These are phyloP conservation scores for Chiloscyllium punctatum DNA, from an alignment of 2,797 vertebrate genomes.

Conservation along the genomic window DNA sequence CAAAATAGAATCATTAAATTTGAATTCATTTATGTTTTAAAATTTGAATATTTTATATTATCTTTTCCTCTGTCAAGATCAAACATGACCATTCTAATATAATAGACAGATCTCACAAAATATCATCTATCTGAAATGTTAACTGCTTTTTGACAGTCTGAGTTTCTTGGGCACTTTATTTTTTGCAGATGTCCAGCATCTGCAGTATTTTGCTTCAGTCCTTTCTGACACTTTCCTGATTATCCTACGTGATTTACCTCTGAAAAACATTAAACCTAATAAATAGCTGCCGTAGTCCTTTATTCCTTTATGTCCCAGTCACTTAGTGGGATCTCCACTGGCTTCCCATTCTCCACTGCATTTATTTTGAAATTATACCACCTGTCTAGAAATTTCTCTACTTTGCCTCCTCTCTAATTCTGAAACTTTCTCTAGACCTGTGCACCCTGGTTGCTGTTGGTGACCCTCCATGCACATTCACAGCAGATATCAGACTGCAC, in stretches of 20 bases:
- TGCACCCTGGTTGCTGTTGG: background rate
- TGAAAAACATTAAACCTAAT: no score
- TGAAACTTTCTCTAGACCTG: background rate
- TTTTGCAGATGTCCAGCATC: no score
- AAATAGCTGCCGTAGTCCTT: no score
- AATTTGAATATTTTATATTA: background rate
- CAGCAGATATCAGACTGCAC: background rate
- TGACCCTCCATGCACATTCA: background rate
- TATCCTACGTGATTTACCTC: no score
- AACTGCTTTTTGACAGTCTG: background rate
- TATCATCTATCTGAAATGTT: background rate
- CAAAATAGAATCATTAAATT: background rate
- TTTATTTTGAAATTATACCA: background rate
- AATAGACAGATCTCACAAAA: background rate
- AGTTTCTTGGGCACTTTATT: background rate
- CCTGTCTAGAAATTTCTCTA: background rate
- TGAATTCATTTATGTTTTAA: background rate
- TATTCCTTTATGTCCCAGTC: background rate
- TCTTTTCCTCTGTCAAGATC: background rate
- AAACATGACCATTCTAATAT: background rate
- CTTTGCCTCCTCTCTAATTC: background rate
- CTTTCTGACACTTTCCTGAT: no score
- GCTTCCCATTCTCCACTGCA: background rate
- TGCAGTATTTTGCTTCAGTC: no score
- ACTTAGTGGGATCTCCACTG: background rate